Evolutionary conservation across 1,140 invertebrate species (phyloP), one percentile per base, ranked within the genome.

Genomic region (Papilio polytes): DNA sequence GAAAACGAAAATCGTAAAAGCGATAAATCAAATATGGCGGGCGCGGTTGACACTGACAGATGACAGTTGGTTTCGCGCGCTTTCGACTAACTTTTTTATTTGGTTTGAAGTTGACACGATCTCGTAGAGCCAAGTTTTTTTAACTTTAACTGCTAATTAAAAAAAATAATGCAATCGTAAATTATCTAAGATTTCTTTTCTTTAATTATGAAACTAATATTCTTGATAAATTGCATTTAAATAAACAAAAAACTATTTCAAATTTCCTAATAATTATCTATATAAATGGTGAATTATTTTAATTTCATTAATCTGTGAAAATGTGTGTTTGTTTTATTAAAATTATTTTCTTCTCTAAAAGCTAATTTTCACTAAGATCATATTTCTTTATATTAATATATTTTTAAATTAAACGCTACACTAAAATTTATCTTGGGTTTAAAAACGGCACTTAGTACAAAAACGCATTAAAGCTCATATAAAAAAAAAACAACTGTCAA

Each of bases 361-460:
- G 10, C 7, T 59, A 59, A 59, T 63, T 26, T 31, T 15, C 4
- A 70, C 63, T 70, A 70, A 6, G 15, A 15, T 31, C 12, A 70
- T 31, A 31, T 66, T 15, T 70, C 26, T 31, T 70, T 70, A 70
- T 70, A 70, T 66, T 31, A 59, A 77, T 72, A 80, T 26, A 76
- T 44, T 46, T 36, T 80, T 46, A 59, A 63, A 36, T 53, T 80
- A 77, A 74, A 78, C 66, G 66, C 78, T 81, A 80, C 6, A 80
- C 48, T 82, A 78, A 74, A 78, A 80, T 82, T 74, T 78, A 81
- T 84, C 80, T 86, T 86, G 82, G 85, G 81, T 86, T 80, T 74
- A 53, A 78, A 78, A 56, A 86, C 85, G 84, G 85, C 85, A 85
- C 85, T 82, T 81, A 80, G 66, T 81, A 72, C 56, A 63, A 26